Evolutionary conservation across 2,113 vertebrate genomes (phyloP), one percentile per base, ranked within the genome.

Genomic region (Albula goreensis): DNA sequence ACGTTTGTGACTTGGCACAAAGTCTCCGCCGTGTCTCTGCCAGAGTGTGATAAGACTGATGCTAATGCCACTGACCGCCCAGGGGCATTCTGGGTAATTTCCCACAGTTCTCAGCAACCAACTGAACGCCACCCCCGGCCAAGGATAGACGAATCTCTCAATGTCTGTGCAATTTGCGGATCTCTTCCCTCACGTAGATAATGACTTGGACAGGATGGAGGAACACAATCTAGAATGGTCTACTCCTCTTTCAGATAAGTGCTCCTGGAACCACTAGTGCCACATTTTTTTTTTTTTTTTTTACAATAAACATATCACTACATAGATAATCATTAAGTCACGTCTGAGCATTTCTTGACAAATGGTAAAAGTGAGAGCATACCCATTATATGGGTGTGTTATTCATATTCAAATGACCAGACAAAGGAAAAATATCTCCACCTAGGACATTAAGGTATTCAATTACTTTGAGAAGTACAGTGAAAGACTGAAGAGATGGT

Each of bases 11-110:
- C 22, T 15, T 56, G 77, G 8, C 10, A 25, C 41, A 31, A 31
- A 10, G 57, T 22, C 8, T 56, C 50, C 9, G 12, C 13, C 19
- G 0, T 8, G 6, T 53, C 25, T 17, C 53, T 80, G 84, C 25
- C 78, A 50, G 53, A 31, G 22, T 63, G 78, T n/a, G 78, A 85
- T 85, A 85, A 85, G 84, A 85, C 78, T 15, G 56, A 80, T 85
- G 84, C 31, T 79, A 63, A 2, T 41, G 81, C 81, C 22, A 41
- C 13, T 3, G 52, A 53, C 52, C 5, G 81, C 52, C 53, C 81
- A 56, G 52, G 15, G 81, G n/a, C 51, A 56, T 4, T 41, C n/a
- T 41, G 53, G 81, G 81, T 41, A 17, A 82, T 82, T 82, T 82
- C 81, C 81, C 81, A 81, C 80, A 53, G 70, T 85, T 79, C 51